Conservation (phyloP, 23 tunicate species). For the Oikopleura vanhoeffeni region DNA sequence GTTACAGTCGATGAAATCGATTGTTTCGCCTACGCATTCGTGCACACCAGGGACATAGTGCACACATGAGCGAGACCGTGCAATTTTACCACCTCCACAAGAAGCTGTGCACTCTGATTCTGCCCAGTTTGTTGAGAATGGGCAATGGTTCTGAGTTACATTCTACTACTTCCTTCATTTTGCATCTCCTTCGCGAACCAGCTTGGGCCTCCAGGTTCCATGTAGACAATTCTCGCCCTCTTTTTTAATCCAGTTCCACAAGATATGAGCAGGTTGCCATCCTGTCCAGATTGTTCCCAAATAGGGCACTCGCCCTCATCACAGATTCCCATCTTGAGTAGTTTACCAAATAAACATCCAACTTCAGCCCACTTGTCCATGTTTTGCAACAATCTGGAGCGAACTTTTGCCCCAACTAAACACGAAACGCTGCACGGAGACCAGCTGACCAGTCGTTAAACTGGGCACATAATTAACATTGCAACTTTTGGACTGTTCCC, state of each 20-base stretch:
- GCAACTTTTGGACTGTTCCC: too few relatives aligned
- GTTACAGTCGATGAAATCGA: neutral
- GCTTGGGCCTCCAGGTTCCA: constrained; percentile 19
- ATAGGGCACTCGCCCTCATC: constrained; percentile 24
- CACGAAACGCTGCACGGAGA: neutral
- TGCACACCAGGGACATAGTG: neutral
- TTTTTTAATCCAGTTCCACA: constrained; percentile 30
- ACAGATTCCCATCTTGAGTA: neutral
- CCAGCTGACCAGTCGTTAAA: too few relatives aligned
- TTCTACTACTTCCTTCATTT: neutral
- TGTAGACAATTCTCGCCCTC: constrained; percentile 31
- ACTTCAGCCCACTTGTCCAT: too few relatives aligned
- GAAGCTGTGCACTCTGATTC: constrained; percentile 19
- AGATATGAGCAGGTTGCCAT: constrained; percentile 26
- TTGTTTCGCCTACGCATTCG: neutral
- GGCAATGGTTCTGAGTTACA: constrained; percentile 16
- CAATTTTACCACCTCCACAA: constrained; percentile 29
- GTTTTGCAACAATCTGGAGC: too few relatives aligned
- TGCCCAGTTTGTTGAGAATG: constrained; percentile 22
- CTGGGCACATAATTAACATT: too few relatives aligned
- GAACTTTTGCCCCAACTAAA: neutral
- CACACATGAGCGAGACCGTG: neutral
- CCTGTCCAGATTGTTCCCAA: constrained; percentile 31
- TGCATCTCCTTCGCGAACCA: neutral
- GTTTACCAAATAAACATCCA: neutral